These are phyloP conservation scores for Nilaparvata lugens DNA, from an alignment of 1,140 invertebrate genomes.

Conservation along the genomic window DNA sequence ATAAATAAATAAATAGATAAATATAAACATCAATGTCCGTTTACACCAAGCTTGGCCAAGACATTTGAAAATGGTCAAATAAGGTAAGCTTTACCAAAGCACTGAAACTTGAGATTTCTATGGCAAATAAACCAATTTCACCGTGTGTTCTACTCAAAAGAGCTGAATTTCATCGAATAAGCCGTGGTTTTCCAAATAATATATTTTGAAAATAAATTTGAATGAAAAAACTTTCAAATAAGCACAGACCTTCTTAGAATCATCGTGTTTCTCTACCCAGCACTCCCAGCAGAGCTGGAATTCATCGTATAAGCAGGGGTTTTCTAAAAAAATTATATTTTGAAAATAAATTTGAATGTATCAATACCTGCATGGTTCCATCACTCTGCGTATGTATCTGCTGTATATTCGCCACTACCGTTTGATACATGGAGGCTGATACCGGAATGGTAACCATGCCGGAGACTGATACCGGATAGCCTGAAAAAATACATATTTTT, in stretches of 20 bases:
- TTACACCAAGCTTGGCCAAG: no score
- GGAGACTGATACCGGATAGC: slow-evolving; percentile 77
- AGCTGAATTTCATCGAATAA: no score
- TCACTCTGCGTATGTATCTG: slow-evolving; percentile 62
- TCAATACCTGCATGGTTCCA: slow-evolving; percentile 58
- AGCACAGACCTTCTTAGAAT: background rate
- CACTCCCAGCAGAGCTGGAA: background rate
- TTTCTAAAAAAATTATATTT: background rate
- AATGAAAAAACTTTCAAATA: background rate
- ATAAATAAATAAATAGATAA: no score
- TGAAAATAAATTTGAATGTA: background rate
- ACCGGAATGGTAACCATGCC: slow-evolving; percentile 94
- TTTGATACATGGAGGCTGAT: slow-evolving; percentile 91
- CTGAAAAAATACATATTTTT: slow-evolving; percentile 45
- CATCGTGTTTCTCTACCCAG: background rate
- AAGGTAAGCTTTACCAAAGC: no score
- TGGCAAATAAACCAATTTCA: no score
- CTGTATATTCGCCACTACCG: slow-evolving; percentile 87
- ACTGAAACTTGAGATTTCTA: no score
- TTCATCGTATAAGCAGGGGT: background rate
- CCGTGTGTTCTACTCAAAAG: no score
- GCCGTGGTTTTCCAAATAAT: background rate
- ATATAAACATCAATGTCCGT: no score
- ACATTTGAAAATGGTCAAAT: no score
- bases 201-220: background rate